Percentiles rank a stretch among this genome's conserved stretches.
These are phyloP conservation scores for Jacana jacana DNA, from an alignment of 2,113 vertebrate genomes.

Conservation along the genomic window DNA sequence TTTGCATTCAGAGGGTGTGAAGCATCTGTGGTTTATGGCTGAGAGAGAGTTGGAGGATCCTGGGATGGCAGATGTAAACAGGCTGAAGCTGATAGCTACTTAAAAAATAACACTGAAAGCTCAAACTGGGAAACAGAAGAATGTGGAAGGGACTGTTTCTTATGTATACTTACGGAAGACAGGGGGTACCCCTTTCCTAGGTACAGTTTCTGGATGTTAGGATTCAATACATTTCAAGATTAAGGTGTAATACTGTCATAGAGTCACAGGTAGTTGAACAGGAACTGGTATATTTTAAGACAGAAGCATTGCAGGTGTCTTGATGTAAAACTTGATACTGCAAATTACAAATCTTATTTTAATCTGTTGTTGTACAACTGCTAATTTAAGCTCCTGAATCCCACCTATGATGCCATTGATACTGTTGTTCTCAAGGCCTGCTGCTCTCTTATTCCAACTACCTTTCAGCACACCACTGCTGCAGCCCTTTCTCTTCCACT, in stretches of 20 bases:
- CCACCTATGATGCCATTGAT: neutral
- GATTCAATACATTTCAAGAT: neutral
- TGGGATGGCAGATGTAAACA: neutral
- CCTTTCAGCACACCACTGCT: accelerated
- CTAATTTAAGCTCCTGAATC: neutral
- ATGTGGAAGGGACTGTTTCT: neutral
- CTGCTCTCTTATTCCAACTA: neutral
- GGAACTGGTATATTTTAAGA: neutral
- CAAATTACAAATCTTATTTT: neutral
- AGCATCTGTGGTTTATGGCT: neutral
- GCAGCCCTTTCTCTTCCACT: neutral
- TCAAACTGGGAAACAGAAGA: neutral
- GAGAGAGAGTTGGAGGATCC: neutral
- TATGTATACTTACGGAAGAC: neutral
- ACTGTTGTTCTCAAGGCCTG: neutral
- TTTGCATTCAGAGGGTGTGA: neutral
- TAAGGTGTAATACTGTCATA: neutral
- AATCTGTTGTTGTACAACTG: neutral
- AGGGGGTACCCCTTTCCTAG: neutral
- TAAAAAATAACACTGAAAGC: neutral
- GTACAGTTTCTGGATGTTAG: neutral
- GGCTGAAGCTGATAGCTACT: neutral
- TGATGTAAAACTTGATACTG: neutral
- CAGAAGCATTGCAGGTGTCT: neutral
- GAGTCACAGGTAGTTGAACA: neutral